Percentiles rank a stretch among this genome's conserved stretches.
Evolutionary conservation across 2,113 vertebrate species (phyloP).

Genomic region (Anhinga rufa): DNA sequence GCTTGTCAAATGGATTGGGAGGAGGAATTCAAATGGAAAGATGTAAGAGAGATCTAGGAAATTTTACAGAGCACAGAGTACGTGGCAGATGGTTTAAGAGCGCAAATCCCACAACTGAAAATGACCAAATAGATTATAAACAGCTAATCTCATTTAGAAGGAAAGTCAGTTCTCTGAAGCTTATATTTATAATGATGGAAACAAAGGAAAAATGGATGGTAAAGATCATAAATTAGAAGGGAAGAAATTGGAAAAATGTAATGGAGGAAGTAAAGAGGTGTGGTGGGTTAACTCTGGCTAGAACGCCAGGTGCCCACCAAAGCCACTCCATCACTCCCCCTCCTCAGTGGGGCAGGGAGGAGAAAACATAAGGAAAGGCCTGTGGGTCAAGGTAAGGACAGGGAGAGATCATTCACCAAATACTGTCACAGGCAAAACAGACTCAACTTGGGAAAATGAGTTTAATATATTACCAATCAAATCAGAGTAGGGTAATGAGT

Average conservation of each 20-base stretch:
- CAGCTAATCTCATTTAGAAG: background rate
- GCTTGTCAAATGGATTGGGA: background rate
- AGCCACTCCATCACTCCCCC: background rate
- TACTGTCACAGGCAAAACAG: no score
- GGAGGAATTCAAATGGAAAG: background rate
- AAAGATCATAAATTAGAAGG: constrained; percentile 3
- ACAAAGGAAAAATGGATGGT: background rate
- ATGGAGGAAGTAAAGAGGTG: background rate
- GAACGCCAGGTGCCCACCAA: background rate
- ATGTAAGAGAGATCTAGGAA: background rate
- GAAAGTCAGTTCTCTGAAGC: background rate
- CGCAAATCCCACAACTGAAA: background rate
- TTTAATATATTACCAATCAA: no score
- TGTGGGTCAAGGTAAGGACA: no score
- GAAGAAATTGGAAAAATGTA: background rate
- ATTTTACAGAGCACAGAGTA: background rate
- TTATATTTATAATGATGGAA: constrained; percentile 10
- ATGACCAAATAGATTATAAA: background rate
- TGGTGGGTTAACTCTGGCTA: background rate
- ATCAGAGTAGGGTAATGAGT: no score
- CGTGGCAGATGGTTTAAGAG: background rate
- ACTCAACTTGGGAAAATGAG: no score
- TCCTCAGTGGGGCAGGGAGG: background rate
- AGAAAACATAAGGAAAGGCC: no score
- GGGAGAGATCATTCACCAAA: no score